A percentile compares a stretch with the other conserved stretches of the same genome.
Conservation (phyloP, 2,113 vertebrate genomes). For the Ammospiza caudacuta region DNA sequence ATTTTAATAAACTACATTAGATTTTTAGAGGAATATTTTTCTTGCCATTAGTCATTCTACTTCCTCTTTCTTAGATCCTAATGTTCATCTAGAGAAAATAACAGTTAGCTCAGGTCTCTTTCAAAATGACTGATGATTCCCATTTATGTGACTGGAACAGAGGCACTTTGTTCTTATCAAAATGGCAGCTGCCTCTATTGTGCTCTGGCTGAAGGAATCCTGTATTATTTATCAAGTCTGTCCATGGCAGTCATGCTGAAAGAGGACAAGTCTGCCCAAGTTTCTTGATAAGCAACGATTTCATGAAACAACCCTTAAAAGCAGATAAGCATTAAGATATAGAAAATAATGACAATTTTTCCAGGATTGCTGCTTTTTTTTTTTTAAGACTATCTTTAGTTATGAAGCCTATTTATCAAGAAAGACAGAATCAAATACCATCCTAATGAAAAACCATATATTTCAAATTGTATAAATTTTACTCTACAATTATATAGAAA, state of each 20-base stretch:
- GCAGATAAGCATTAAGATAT: neutral
- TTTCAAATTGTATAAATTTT: neutral
- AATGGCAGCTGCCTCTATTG: slow-evolving; percentile 1
- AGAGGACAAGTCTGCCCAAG: neutral
- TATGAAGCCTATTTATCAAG: neutral
- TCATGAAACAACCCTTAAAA: neutral
- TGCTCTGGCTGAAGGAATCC: neutral
- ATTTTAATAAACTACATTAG: neutral
- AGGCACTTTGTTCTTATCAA: slow-evolving; percentile 43
- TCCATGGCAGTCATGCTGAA: neutral
- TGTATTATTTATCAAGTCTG: neutral
- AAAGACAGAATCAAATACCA: neutral
- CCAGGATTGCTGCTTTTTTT: neutral
- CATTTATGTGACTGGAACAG: slow-evolving; percentile 21
- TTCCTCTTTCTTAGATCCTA: slow-evolving; percentile 6
- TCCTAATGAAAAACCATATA: neutral
- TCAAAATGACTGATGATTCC: slow-evolving; percentile 42
- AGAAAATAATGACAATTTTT: neutral
- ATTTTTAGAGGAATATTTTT: neutral
- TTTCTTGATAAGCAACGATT: neutral
- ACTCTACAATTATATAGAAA: neutral
- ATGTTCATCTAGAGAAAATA: slow-evolving; percentile 38
- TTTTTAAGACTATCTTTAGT: neutral
- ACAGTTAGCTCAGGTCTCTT: slow-evolving; percentile 17
- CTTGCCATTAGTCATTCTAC: slow-evolving; percentile 9